These are phyloP conservation scores for Sinella curviseta DNA, from an alignment of 1,140 invertebrate species.

Conservation along the genomic window DNA sequence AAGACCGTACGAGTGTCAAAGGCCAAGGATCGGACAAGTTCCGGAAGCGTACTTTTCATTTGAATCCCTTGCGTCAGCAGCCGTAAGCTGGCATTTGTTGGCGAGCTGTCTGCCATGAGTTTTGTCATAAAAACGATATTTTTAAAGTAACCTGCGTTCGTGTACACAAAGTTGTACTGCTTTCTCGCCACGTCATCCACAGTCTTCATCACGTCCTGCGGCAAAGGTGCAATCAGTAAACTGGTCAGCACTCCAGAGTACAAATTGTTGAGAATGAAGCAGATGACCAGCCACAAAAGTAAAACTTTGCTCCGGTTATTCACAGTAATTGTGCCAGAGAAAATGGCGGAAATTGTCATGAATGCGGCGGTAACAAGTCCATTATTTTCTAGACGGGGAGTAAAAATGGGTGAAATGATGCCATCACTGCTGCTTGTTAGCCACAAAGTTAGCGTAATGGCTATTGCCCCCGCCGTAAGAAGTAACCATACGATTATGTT, in stretches of 20 bases:
- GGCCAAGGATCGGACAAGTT: not conserved
- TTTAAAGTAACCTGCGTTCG: not conserved
- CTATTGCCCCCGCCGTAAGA: not conserved
- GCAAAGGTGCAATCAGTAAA: not conserved
- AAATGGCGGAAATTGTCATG: not conserved
- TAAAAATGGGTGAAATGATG: too few relatives aligned
- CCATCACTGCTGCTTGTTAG: too few relatives aligned
- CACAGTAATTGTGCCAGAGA: not conserved
- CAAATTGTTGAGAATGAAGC: not conserved
- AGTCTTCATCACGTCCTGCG: not conserved
- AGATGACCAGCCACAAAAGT: not conserved
- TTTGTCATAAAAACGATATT: slow-evolving; percentile 1
- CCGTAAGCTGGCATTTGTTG: not conserved
- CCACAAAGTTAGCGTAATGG: not conserved
- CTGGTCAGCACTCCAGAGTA: not conserved
- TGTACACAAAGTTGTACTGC: not conserved
- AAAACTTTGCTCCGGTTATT: not conserved
- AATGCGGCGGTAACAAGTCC: not conserved
- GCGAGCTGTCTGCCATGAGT: not conserved
- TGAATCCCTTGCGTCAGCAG: not conserved
- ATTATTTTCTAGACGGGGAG: too few relatives aligned
- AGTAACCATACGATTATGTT: not conserved
- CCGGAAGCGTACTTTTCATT: not conserved
- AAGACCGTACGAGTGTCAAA: not conserved
- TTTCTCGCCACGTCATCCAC: not conserved